Evolutionary conservation across 2,888 invertebrate species (phyloP).

Genomic region (Nysson spinosus): DNA sequence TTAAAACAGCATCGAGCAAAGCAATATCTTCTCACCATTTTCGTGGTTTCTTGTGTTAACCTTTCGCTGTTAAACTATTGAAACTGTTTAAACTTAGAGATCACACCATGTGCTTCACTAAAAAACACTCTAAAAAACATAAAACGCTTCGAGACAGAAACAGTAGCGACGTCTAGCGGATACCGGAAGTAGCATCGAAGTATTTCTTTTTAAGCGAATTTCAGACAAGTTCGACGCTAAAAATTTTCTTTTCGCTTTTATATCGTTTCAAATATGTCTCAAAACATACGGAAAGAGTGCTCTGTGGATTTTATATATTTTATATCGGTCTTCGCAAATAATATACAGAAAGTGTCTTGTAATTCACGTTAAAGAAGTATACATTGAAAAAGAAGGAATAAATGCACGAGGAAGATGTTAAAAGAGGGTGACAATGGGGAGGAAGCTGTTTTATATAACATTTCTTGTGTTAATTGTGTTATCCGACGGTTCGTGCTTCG

Average conservation of each 20-base stretch:
- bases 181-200: neutral
- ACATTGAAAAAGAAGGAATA: no score
- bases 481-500: constrained; percentile 15
- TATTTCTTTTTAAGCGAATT: no score
- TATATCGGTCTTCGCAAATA: neutral
- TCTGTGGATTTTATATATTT: constrained; percentile 10
- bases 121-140: no score
- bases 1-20: no score
- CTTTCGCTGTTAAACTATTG: no score
- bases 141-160: neutral
- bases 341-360: neutral
- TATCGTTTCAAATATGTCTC: neutral
- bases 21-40: constrained; percentile 21
- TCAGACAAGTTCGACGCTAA: neutral
- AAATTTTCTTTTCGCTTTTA: constrained; percentile 23
- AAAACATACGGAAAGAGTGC: neutral
- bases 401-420: neutral
- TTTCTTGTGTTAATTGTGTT: constrained; percentile 8
- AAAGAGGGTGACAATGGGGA: neutral
- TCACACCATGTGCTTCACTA: neutral
- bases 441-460: neutral
- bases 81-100: neutral
- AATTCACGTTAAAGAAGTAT: neutral
- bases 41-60: constrained; percentile 9
- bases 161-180: neutral